A percentile compares a stretch with the other conserved stretches of the same genome.
Evolutionary conservation across 2,797 vertebrate genomes (phyloP).

Genomic region (Enteromius radiatus): DNA sequence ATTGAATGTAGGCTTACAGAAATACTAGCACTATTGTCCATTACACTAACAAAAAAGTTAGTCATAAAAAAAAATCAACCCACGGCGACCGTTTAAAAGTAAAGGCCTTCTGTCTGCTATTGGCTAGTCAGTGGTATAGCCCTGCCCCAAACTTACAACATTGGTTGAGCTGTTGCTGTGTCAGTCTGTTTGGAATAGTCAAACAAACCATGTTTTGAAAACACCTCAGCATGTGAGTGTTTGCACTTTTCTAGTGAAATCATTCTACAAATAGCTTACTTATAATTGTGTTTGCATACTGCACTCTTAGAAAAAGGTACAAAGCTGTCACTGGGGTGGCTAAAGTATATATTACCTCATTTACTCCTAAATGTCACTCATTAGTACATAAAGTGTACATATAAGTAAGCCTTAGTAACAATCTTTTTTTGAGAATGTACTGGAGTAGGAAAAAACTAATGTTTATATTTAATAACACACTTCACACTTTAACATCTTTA

Average conservation of each 20-base stretch:
- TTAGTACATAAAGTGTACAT: neutral
- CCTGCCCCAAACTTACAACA: neutral
- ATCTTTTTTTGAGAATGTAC: neutral
- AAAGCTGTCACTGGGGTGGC: neutral
- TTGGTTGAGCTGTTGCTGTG: slow-evolving; percentile 9
- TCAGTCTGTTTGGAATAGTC: neutral
- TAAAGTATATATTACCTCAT: neutral
- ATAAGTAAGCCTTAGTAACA: neutral
- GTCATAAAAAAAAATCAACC: neutral
- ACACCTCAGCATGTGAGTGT: neutral
- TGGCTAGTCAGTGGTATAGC: neutral
- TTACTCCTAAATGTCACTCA: neutral
- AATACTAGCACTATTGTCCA: slow-evolving; percentile 1
- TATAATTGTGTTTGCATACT: neutral
- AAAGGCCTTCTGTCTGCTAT: neutral
- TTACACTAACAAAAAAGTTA: no score
- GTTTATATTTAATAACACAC: neutral
- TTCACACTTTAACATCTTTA: neutral
- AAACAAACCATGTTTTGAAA: neutral
- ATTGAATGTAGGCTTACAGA: neutral
- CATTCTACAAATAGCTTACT: neutral
- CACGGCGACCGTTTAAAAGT: neutral
- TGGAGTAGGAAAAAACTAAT: neutral
- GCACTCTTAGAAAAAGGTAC: neutral
- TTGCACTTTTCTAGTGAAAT: neutral